Base-by-base conservation (phyloP, 2,888 invertebrate species). In the Tiliacea aurago region DNA sequence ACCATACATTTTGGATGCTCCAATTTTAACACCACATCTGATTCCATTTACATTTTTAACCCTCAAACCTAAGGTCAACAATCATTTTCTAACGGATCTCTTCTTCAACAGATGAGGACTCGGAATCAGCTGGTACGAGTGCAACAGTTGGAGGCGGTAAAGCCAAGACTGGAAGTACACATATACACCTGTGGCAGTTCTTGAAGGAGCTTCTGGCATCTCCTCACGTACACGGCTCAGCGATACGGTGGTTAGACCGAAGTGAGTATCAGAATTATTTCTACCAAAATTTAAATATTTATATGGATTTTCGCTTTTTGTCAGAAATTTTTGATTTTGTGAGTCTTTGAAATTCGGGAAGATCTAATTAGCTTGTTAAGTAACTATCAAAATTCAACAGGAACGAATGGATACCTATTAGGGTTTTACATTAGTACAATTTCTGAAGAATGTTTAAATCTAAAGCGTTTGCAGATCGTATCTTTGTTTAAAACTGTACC, bases 141-240 rank as follows among this genome's bases (percentile, higher is more conserved):
- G 84, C 91, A n/a, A 89, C 84, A 4, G 80, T 89, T 70, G 90
- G 87, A n/a, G 92, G 91, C 20, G 94, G 93, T 28, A 95, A 95
- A 77, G 89, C 91, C 23, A 96, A 96, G 87, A 95, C 96, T 61
- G 97, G 97, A 64, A 98, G 98, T 83, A 98, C 99, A 0, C 99
- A 99, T 94, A 99, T 99, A 87, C 99, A 99, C 93, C 97, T 99
- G 63, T 99, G 99, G 99, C 99, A 99, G 95, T 99, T 99, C 95
- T 97, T 99, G 70, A 99, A 99, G 93, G 99, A 99, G 93, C 97
- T 99, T 23, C 97, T 99, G 1, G 97, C 98, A 33, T 98, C 98
- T 67, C 99, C 99, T 0, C 98, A 98, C 86, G 95, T 98, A 49
- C 98, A 99, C 93, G 99, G 99, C 18, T 98, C 98, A 7, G 99